Conservation (phyloP, 2,888 invertebrate genomes). For the Tinea semifulvella region DNA sequence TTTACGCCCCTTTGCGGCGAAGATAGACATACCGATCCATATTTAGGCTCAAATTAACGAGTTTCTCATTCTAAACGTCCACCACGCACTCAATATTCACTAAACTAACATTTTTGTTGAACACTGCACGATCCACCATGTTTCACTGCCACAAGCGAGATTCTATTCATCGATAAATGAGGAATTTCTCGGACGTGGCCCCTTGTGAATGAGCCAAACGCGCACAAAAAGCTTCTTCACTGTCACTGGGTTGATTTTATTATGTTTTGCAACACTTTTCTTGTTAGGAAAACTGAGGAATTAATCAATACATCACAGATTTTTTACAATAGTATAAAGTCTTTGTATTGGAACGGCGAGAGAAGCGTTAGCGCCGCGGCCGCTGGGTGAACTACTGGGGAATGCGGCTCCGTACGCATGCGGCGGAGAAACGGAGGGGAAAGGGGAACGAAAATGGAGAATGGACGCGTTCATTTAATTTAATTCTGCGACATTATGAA, state of each 20-base stretch:
- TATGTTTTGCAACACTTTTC: slow-evolving; percentile 28
- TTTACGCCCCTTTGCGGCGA: slow-evolving; percentile 6
- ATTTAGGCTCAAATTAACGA: slow-evolving; percentile 33
- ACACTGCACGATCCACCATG: slow-evolving; percentile 58
- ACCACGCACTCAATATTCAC: slow-evolving; percentile 47
- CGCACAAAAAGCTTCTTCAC: slow-evolving; percentile 31
- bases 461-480: slow-evolving; percentile 10
- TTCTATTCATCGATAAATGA: slow-evolving; percentile 65
- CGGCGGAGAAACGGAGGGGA: slow-evolving; percentile 25
- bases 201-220: slow-evolving; percentile 35
- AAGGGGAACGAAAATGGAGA: background rate
- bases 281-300: slow-evolving; percentile 47
- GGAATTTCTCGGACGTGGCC: slow-evolving; percentile 64
- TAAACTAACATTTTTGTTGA: slow-evolving; percentile 43
- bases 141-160: slow-evolving; percentile 50
- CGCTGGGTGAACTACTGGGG: slow-evolving; percentile 56
- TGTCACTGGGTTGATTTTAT: slow-evolving; percentile 24
- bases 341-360: slow-evolving; percentile 48
- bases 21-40: slow-evolving; percentile 48
- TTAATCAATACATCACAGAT: slow-evolving; percentile 68
- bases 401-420: slow-evolving; percentile 61
- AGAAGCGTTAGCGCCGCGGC: slow-evolving; percentile 44
- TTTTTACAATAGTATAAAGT: slow-evolving; percentile 62
- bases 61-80: slow-evolving; percentile 27
- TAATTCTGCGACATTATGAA: slow-evolving; percentile 1